A percentile compares a stretch with the other conserved stretches of the same genome.
phyloP scores from a whole-genome alignment of 2,888 invertebrate species.

The Orchesella flavescens region DNA sequence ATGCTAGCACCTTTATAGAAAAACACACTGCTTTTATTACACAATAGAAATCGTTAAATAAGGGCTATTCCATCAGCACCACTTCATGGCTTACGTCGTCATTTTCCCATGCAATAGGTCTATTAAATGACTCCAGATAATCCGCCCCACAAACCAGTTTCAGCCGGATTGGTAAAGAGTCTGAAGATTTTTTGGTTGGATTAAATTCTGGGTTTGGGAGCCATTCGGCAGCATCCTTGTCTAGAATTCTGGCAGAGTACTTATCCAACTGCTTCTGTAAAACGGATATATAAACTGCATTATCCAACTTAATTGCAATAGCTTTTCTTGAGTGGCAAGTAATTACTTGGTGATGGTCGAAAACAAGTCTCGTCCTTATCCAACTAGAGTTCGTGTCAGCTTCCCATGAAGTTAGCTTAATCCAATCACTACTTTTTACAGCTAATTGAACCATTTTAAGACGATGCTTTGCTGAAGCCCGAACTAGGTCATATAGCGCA shows the following conservation, averaged over 20 bases:
- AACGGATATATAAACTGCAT: too few relatives aligned
- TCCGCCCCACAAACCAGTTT: constrained; percentile 95
- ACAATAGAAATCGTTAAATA: too few relatives aligned
- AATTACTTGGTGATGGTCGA: constrained; percentile 85
- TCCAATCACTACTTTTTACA: constrained; percentile 86
- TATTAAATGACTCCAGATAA: constrained; percentile 91
- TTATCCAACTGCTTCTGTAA: too few relatives aligned
- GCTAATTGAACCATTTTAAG: constrained; percentile 88
- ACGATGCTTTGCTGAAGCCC: constrained; percentile 80
- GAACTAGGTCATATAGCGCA: constrained; percentile 80
- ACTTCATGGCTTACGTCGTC: constrained; percentile 96
- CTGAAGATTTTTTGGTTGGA: constrained; percentile 73
- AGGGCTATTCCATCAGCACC: too few relatives aligned
- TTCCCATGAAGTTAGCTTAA: constrained; percentile 90
- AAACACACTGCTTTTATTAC: too few relatives aligned
- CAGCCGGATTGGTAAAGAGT: constrained; percentile 78
- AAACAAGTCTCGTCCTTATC: constrained; percentile 84
- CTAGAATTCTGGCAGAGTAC: too few relatives aligned
- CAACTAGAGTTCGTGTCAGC: constrained; percentile 83
- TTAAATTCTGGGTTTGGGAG: constrained; percentile 78
- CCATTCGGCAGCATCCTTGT: constrained; percentile 74
- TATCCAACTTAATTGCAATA: too few relatives aligned
- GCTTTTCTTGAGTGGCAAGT: too few relatives aligned
- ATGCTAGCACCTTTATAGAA: constrained; percentile 90
- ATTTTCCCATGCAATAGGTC: constrained; percentile 90